These are phyloP conservation scores for Phataginus tricuspis DNA, from an alignment of 2,797 vertebrate genomes.

Conservation along the genomic window DNA sequence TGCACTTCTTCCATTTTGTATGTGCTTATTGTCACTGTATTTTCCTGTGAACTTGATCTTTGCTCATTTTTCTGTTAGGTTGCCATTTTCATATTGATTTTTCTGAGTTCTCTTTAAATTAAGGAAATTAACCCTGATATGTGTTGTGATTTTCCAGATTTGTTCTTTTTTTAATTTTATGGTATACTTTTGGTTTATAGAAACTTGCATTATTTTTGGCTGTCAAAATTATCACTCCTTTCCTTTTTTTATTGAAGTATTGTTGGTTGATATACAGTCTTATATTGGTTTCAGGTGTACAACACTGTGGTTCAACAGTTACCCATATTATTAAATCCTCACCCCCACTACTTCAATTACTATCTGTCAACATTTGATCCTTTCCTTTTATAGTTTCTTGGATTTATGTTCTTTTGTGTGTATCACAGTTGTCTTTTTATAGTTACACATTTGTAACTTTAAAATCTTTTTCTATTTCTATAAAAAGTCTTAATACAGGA, in stretches of 20 bases:
- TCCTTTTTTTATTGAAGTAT: too few species aligned
- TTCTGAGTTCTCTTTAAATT: constrained; percentile 26
- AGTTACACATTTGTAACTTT: not conserved
- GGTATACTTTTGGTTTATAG: not conserved
- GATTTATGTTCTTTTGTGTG: not conserved
- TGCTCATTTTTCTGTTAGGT: not conserved
- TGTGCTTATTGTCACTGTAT: not conserved
- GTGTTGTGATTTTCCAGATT: not conserved
- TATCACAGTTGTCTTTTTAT: not conserved
- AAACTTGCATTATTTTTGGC: not conserved
- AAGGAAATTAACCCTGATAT: not conserved
- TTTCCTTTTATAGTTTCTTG: not conserved
- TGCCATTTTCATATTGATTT: not conserved
- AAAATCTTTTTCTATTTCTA: not conserved
- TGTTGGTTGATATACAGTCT: too few species aligned
- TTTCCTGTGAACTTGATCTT: constrained; percentile 4
- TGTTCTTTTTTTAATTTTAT: constrained; percentile 6
- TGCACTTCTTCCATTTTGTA: not conserved
- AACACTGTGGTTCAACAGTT: too few species aligned
- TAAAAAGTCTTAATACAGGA: not conserved
- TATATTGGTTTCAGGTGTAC: too few species aligned
- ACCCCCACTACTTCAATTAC: too few species aligned
- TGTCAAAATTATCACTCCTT: not conserved
- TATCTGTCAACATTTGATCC: too few species aligned
- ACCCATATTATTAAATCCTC: too few species aligned